Percentiles rank a stretch among this genome's conserved stretches.
Conservation (phyloP, 2,113 vertebrate species). For the Pithys albifrons region DNA sequence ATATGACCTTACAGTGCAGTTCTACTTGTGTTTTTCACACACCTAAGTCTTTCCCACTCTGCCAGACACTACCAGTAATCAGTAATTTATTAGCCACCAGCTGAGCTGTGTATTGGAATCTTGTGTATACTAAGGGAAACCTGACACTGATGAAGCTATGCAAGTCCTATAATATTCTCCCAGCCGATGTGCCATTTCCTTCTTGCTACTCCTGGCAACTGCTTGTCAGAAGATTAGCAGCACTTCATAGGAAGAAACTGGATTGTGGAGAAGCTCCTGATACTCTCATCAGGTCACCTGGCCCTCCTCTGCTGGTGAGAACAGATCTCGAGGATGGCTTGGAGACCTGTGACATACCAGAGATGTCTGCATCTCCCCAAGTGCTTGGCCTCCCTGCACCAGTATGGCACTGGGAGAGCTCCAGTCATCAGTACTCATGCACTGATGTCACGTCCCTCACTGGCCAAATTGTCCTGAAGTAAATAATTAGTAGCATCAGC, state of each 20-base stretch:
- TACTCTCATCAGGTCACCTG: neutral
- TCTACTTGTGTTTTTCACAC: neutral
- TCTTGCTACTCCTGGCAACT: neutral
- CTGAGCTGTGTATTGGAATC: neutral
- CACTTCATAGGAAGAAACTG: neutral
- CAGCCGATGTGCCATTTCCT: neutral
- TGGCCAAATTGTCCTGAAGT: neutral
- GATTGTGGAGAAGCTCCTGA: neutral
- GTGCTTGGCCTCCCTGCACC: neutral
- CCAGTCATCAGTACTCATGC: rapidly evolving
- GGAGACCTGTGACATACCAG: neutral
- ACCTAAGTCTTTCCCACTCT: neutral
- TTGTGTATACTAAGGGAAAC: neutral
- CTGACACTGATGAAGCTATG: neutral
- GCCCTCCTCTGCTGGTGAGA: neutral
- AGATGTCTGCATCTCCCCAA: too few relatives aligned
- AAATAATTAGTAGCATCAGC: neutral
- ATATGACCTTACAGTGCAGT: neutral
- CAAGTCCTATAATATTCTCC: neutral
- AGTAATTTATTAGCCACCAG: neutral
- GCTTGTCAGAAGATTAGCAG: neutral
- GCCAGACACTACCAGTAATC: neutral
- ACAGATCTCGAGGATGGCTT: neutral
- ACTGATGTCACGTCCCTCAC: rapidly evolving
- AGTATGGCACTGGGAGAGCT: neutral